A percentile compares a stretch with the other conserved stretches of the same genome.
phyloP scores from a whole-genome alignment of 2,113 vertebrate genomes.

The Oreochromis spilurus region DNA sequence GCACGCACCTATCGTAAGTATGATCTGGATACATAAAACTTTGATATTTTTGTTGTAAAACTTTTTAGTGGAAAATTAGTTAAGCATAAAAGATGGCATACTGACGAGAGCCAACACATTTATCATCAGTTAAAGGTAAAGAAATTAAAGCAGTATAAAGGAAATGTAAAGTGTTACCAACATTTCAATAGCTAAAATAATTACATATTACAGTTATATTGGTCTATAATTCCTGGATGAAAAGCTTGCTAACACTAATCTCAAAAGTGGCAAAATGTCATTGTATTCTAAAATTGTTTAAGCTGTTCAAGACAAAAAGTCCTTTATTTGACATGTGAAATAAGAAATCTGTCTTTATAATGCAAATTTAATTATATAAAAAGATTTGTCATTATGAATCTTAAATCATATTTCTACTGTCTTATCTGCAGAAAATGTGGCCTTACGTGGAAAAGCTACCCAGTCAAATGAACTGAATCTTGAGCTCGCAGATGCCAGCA shows the following conservation, averaged over 20 bases:
- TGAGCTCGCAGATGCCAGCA: neutral
- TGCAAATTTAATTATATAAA: neutral
- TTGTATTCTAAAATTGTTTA: neutral
- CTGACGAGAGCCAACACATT: neutral
- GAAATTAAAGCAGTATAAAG: neutral
- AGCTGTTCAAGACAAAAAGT: neutral
- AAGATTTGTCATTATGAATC: neutral
- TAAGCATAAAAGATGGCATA: neutral
- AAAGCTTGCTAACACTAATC: neutral
- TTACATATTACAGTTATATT: neutral
- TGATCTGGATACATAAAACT: neutral
- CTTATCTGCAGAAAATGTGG: slow-evolving; percentile 25
- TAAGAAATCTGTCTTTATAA: neutral
- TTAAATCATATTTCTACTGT: neutral
- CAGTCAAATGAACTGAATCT: fast-evolving
- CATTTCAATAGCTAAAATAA: neutral
- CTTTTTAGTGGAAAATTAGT: neutral
- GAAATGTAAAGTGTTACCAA: neutral
- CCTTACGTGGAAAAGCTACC: slow-evolving; percentile 32
- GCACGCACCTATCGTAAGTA: neutral
- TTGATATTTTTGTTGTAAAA: neutral
- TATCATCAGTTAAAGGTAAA: neutral
- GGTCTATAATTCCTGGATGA: neutral
- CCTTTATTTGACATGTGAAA: neutral
- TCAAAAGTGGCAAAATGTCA: neutral